Base-by-base conservation (phyloP, 2,888 invertebrate genomes). In the Nymphalis urticae region DNA sequence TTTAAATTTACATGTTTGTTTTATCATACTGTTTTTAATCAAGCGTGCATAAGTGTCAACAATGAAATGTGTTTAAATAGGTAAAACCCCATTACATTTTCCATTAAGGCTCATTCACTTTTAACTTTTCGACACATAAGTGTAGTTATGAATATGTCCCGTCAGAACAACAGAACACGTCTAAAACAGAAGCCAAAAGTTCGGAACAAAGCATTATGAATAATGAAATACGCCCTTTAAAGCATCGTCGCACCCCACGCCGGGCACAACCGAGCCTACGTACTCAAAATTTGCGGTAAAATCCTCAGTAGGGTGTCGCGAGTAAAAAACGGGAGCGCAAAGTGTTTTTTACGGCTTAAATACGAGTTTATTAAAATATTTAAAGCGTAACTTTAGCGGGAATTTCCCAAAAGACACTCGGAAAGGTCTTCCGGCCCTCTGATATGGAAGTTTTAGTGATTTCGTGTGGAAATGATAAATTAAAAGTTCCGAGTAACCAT, bases 321-420 rank as follows among this genome's bases (percentile, higher is more conserved):
- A 73, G 78, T 80, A 86, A 90, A 90, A 89, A 90, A 89, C 85
- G 86, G 81, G 79, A 79, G 82, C 80, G 82, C 86, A 89, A 92
- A 92, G 88, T 90, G 91, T 91, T 92, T 92, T 90, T 91, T 91
- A 90, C 90, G 87, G 85, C 87, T 88, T 85, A 89, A 90, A 91
- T 90, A 90, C 88, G 85, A 86, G 88, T 92, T 92, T 90, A 92
- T 92, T 92, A 90, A 90, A 92, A 91, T 92, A 92, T 92, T 92
- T 90, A 92, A 92, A 86, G 88, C 85, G 83, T 75, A 90, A 91
- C 87, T 92, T 92, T 88, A 82, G 82, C 80, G 84, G 75, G 82
- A 89, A 92, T 92, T 92, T 92, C 92, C 92, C 92, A 76, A 84
- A 90, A 91, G 92, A 90, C 92, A 83, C 80, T 77, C 79, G 78